phyloP scores from a whole-genome alignment of 1,140 invertebrate species.

The Cryptotermes secundus region DNA sequence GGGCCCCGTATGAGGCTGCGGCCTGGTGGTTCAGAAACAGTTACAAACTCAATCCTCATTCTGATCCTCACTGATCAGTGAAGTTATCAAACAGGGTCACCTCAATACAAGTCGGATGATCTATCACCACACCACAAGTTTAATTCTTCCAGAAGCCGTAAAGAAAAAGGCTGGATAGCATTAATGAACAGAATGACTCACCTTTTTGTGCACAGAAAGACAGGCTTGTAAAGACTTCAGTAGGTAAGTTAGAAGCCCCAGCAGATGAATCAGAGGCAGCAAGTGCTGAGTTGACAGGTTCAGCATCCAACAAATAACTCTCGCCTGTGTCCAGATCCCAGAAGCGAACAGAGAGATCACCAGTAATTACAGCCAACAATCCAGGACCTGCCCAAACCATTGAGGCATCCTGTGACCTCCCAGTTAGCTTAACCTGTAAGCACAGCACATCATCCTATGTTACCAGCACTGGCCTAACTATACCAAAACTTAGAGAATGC shows the following conservation, averaged over 20 bases:
- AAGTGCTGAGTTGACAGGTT: neutral
- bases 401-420: constrained; percentile 57
- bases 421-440: constrained; percentile 74
- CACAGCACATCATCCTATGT: neutral
- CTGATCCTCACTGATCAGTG: too few relatives aligned
- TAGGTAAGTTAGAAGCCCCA: constrained; percentile 42
- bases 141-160: too few relatives aligned
- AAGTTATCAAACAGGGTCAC: too few relatives aligned
- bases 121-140: too few relatives aligned
- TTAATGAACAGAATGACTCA: constrained; percentile 34
- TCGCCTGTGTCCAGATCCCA: constrained; percentile 94
- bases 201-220: constrained; percentile 57
- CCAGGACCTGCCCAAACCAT: constrained; percentile 72
- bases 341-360: constrained; percentile 79
- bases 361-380: constrained; percentile 72
- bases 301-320: constrained; percentile 72
- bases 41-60: too few relatives aligned
- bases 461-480: too few relatives aligned
- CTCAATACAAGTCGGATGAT: too few relatives aligned
- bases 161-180: too few relatives aligned
- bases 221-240: constrained; percentile 73
- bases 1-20: too few relatives aligned
- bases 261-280: neutral
- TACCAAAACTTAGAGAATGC: too few relatives aligned
- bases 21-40: too few relatives aligned